Evolutionary conservation across 2,797 vertebrate species (phyloP).

Genomic region (Agapornis canus): DNA sequence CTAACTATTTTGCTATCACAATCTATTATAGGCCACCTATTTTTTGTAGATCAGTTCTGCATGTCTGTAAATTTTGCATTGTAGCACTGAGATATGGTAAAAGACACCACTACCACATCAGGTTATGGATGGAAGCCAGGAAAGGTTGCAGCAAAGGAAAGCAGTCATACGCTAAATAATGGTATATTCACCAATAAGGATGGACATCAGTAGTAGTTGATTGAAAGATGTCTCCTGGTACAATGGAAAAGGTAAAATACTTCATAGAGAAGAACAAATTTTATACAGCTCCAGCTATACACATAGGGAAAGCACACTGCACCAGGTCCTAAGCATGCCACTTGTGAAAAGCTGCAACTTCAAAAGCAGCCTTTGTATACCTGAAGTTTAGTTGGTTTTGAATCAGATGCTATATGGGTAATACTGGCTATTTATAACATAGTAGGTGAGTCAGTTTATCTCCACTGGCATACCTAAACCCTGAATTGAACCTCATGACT

Average conservation of each 20-base stretch:
- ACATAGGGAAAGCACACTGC: background rate
- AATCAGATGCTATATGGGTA: background rate
- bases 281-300: background rate
- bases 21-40: background rate
- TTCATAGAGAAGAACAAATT: background rate
- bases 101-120: background rate
- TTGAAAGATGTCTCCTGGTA: background rate
- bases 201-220: background rate
- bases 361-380: background rate
- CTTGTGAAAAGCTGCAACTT: background rate
- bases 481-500: background rate
- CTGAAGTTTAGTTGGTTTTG: background rate
- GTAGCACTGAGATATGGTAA: background rate
- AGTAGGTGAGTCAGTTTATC: background rate
- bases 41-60: background rate
- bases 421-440: background rate
- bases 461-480: background rate
- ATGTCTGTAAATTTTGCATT: background rate
- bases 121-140: background rate
- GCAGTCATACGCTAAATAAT: background rate
- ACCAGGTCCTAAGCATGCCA: background rate
- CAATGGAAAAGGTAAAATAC: background rate
- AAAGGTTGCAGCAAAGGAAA: background rate
- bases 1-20: background rate
- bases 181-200: background rate